These are phyloP conservation scores for Boloria selene DNA, from an alignment of 2,888 invertebrate species.

Conservation along the genomic window DNA sequence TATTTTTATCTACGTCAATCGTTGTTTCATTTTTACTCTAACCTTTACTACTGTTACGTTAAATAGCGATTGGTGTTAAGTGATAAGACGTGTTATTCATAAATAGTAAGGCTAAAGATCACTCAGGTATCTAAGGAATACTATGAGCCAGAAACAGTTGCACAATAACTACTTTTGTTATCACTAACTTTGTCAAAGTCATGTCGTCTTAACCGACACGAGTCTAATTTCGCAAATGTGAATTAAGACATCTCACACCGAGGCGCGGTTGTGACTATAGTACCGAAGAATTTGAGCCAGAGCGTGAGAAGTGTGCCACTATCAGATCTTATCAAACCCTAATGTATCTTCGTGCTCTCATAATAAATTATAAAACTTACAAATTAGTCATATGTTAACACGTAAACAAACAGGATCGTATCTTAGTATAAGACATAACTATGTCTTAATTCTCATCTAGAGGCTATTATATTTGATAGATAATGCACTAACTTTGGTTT, in stretches of 20 bases:
- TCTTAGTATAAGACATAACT: neutral
- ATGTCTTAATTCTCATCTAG: slow-evolving; percentile 13
- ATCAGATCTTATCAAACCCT: slow-evolving; percentile 42
- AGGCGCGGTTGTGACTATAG: slow-evolving; percentile 39
- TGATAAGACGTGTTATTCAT: slow-evolving; percentile 19
- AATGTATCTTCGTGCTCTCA: slow-evolving; percentile 41
- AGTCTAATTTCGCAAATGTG: slow-evolving; percentile 36
- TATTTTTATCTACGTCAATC: slow-evolving; percentile 24
- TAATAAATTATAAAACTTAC: slow-evolving; percentile 39
- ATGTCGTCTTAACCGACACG: slow-evolving; percentile 33
- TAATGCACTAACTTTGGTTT: neutral
- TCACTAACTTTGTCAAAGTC: slow-evolving; percentile 35
- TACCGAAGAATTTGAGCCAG: slow-evolving; percentile 41
- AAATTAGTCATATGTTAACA: slow-evolving; percentile 37
- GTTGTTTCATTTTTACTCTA: slow-evolving; percentile 29
- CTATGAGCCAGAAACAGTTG: neutral
- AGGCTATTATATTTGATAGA: slow-evolving; percentile 9
- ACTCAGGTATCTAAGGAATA: neutral
- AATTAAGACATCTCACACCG: slow-evolving; percentile 38
- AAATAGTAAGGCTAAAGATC: neutral
- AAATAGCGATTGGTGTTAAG: slow-evolving; percentile 23
- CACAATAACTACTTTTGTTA: slow-evolving; percentile 19
- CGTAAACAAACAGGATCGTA: slow-evolving; percentile 20
- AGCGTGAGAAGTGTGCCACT: slow-evolving; percentile 47
- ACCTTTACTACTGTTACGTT: slow-evolving; percentile 30